These are phyloP conservation scores for Trichacis sp. DNA, from an alignment of 2,888 invertebrate species.

Conservation along the genomic window DNA sequence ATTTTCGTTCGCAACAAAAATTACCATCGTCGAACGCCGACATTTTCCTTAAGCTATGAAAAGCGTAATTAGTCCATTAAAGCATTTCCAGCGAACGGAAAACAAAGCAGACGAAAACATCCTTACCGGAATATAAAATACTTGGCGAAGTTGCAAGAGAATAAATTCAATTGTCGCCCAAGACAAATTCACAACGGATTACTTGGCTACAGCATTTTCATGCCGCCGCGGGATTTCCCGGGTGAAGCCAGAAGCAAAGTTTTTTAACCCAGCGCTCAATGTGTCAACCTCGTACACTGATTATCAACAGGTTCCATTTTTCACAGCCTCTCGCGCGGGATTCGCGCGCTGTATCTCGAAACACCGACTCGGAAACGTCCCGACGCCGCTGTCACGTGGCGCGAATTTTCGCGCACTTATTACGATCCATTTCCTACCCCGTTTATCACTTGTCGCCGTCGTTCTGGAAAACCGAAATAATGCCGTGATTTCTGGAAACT, in stretches of 20 bases:
- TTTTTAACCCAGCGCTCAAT: slow-evolving; percentile 6
- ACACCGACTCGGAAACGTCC: no score
- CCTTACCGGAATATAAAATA: slow-evolving; percentile 14
- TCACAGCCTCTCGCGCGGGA: background rate
- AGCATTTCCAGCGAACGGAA: no score
- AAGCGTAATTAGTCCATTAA: no score
- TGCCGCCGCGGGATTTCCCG: background rate
- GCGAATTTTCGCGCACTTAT: background rate
- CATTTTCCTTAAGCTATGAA: no score
- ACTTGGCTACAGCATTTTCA: slow-evolving; percentile 13
- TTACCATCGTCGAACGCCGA: no score
- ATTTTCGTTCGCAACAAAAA: no score
- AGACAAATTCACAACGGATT: slow-evolving; percentile 20
- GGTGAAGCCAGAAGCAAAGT: background rate
- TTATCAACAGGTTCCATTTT: slow-evolving; percentile 11
- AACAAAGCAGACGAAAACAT: background rate
- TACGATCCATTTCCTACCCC: background rate
- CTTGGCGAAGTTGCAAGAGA: slow-evolving; percentile 7
- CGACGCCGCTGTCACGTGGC: no score
- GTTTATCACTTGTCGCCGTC: background rate
- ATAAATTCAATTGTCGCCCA: slow-evolving; percentile 19
- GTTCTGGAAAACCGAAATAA: background rate
- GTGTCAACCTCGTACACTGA: background rate
- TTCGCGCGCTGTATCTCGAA: background rate
- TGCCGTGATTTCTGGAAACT: background rate